These are phyloP conservation scores for Diarsia brunnea DNA, from an alignment of 2,888 invertebrate species.

Conservation along the genomic window DNA sequence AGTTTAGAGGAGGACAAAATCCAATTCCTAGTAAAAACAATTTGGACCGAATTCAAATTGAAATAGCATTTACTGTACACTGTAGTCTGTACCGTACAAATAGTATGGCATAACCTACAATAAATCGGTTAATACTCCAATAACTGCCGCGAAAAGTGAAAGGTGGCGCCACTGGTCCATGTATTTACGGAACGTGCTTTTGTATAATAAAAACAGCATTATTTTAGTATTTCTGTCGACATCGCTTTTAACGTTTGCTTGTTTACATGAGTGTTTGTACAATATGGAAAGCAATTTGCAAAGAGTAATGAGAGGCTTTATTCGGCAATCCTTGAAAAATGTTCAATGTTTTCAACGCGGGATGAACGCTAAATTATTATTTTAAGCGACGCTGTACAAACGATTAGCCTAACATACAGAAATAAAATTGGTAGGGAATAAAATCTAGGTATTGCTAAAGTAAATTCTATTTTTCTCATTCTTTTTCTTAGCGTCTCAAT, in stretches of 20 bases:
- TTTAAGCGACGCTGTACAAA: too few species aligned
- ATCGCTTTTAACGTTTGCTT: slow-evolving; percentile 34
- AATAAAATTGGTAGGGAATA: too few species aligned
- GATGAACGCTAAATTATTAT: not conserved
- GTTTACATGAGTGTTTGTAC: slow-evolving; percentile 45
- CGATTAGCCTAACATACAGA: too few species aligned
- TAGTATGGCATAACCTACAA: too few species aligned
- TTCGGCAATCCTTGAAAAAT: slow-evolving; percentile 3
- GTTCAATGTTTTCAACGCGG: slow-evolving; percentile 1
- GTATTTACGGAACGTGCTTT: slow-evolving; percentile 47
- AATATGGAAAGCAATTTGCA: slow-evolving; percentile 49
- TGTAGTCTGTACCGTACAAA: too few species aligned
- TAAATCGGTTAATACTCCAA: not conserved
- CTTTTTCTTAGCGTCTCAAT: too few species aligned
- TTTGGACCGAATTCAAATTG: too few species aligned
- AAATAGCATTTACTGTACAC: too few species aligned
- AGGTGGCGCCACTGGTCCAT: slow-evolving; percentile 7
- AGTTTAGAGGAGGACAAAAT: too few species aligned
- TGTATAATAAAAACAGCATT: slow-evolving; percentile 27
- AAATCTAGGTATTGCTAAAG: too few species aligned
- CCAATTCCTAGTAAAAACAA: too few species aligned
- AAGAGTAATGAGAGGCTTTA: slow-evolving; percentile 18
- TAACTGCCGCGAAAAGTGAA: slow-evolving; percentile 26
- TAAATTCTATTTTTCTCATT: too few species aligned
- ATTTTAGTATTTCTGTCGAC: slow-evolving; percentile 24